Evolutionary conservation across 64 coral and sea anemone genomes (phyloP).

Genomic region (Hydrozoanthus tunicans): DNA sequence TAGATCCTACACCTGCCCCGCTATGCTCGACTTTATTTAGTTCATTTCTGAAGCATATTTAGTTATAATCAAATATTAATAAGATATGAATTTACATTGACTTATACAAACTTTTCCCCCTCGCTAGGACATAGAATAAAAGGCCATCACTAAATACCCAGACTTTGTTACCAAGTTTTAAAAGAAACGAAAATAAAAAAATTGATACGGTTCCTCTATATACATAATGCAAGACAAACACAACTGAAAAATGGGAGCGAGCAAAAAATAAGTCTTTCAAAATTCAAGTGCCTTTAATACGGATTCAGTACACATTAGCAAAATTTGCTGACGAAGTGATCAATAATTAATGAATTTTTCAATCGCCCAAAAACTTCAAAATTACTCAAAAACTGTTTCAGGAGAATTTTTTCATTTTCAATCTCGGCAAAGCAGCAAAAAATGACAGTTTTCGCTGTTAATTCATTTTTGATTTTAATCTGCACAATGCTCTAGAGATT

Average conservation of each 20-base stretch:
- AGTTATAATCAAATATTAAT: slow-evolving; percentile 46
- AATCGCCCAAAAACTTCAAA: no score
- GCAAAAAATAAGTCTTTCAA: no score
- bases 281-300: background rate
- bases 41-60: background rate
- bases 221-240: no score
- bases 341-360: slow-evolving; percentile 10
- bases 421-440: no score
- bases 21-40: background rate
- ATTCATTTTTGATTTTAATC: no score
- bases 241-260: background rate
- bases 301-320: background rate
- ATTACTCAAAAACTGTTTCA: no score
- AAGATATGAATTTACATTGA: background rate
- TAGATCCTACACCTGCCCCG: background rate
- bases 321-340: background rate
- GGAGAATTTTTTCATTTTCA: no score
- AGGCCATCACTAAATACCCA: background rate
- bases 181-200: no score
- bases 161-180: background rate
- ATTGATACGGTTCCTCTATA: no score
- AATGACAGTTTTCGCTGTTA: no score
- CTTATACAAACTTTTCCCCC: background rate
- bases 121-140: background rate
- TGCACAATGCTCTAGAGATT: no score